A percentile compares a stretch with the other conserved stretches of the same genome.
These are phyloP conservation scores for Coregonus ussuriensis DNA, from an alignment of 2,797 vertebrate genomes.

Conservation along the genomic window DNA sequence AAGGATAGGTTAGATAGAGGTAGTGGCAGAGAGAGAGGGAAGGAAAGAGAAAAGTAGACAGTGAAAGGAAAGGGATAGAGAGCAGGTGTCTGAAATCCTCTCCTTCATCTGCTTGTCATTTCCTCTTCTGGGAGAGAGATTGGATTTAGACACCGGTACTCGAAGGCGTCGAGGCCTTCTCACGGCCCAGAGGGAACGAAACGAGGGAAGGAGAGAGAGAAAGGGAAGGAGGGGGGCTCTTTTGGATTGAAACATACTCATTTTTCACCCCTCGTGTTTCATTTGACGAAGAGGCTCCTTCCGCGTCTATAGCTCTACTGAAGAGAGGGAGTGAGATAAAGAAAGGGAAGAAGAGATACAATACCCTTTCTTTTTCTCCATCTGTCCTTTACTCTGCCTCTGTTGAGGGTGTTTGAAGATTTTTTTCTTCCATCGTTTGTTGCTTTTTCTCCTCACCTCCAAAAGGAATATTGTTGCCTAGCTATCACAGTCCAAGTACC, in stretches of 20 bases:
- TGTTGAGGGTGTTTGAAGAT: constrained; percentile 18
- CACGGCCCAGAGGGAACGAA: constrained; percentile 29
- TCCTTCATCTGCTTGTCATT: constrained; percentile 73
- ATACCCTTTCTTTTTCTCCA: not conserved
- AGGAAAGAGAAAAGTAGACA: constrained; percentile 27
- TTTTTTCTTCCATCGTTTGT: constrained; percentile 43
- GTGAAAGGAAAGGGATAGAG: constrained; percentile 36
- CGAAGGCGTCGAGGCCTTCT: constrained; percentile 46
- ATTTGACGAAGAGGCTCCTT: not conserved
- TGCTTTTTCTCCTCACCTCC: constrained; percentile 22
- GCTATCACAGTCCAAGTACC: constrained; percentile 39
- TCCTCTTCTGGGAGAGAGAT: constrained; percentile 54
- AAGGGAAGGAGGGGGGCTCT: constrained; percentile 34
- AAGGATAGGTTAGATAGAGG: constrained; percentile 44
- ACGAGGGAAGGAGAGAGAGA: constrained; percentile 30
- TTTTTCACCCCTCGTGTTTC: constrained; percentile 39
- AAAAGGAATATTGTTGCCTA: constrained; percentile 59
- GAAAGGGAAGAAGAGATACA: not conserved
- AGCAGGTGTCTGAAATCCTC: constrained; percentile 72
- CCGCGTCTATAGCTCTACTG: not conserved
- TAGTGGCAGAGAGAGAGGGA: constrained; percentile 25
- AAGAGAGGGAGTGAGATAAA: not conserved
- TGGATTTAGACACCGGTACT: constrained; percentile 56
- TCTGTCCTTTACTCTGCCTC: not conserved
- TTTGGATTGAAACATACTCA: constrained; percentile 44